Conservation (phyloP, 2,797 vertebrate species). For the Allobates femoralis region DNA sequence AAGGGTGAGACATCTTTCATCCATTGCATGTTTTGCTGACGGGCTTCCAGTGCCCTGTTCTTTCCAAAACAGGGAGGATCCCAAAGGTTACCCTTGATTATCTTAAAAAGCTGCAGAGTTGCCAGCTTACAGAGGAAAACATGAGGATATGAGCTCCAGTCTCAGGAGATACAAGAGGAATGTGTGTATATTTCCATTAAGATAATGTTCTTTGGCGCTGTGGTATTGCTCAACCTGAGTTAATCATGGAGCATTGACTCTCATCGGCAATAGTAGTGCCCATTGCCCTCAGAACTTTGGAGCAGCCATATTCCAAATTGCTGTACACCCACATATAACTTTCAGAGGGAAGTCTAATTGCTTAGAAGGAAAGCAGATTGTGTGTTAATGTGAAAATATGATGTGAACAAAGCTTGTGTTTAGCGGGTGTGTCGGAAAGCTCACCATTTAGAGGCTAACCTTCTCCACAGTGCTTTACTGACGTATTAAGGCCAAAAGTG, state of each 20-base stretch:
- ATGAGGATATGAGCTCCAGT: conserved; percentile 47
- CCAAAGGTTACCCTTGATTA: conserved; percentile 15
- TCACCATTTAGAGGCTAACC: too few relatives aligned
- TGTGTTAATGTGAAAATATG: too few relatives aligned
- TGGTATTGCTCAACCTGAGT: not conserved
- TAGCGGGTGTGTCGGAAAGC: too few relatives aligned
- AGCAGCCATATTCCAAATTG: not conserved
- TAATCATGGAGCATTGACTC: not conserved
- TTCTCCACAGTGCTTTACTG: too few relatives aligned
- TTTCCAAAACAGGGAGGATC: conserved; percentile 35
- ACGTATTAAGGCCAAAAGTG: too few relatives aligned
- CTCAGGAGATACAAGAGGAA: conserved; percentile 52
- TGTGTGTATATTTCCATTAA: conserved; percentile 33
- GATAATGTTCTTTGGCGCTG: conserved; percentile 27
- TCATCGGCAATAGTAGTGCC: not conserved
- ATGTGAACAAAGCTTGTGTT: too few relatives aligned
- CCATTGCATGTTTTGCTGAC: not conserved
- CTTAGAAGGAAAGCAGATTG: not conserved
- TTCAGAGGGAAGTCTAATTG: not conserved
- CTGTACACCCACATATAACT: not conserved
- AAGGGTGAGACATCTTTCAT: not conserved
- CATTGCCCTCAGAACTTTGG: not conserved
- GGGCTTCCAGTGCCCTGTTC: not conserved
- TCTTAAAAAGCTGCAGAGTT: conserved; percentile 28
- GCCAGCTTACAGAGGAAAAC: conserved; percentile 46